A percentile compares a stretch with the other conserved stretches of the same genome.
These are phyloP conservation scores for Dendronephthya gigantea DNA, from an alignment of 64 coral and sea anemone genomes.

Conservation along the genomic window DNA sequence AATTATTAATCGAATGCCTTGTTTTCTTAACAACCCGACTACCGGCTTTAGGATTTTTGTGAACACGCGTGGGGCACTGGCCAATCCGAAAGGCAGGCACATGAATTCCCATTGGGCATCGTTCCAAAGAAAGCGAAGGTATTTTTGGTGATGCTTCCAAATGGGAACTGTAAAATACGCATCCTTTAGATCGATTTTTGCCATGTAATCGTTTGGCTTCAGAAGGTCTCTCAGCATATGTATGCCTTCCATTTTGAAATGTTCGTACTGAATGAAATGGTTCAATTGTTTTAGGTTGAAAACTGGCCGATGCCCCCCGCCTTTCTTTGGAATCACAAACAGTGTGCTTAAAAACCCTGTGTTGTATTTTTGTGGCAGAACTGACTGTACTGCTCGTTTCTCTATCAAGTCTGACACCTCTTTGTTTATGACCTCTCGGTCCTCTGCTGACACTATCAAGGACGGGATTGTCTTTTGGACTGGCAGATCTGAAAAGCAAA, in stretches of 20 bases:
- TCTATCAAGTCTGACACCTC: neutral
- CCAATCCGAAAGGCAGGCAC: neutral
- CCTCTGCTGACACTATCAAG: neutral
- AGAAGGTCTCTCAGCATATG: neutral
- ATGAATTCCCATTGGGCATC: neutral
- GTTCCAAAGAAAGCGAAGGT: neutral
- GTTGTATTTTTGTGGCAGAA: neutral
- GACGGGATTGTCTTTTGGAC: neutral
- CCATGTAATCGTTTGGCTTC: neutral
- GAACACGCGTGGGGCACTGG: neutral
- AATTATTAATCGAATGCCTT: neutral
- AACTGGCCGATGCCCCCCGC: neutral
- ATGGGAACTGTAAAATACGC: constrained; percentile 2
- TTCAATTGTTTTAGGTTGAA: neutral
- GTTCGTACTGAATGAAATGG: neutral
- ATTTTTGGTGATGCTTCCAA: neutral
- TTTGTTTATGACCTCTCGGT: neutral
- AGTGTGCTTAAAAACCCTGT: neutral
- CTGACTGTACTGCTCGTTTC: neutral
- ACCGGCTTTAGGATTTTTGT: neutral
- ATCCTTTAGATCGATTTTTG: neutral
- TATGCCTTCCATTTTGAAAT: constrained; percentile 14
- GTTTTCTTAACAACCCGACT: neutral
- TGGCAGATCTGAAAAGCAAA: neutral
- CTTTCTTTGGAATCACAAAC: neutral